These are phyloP conservation scores for Poecilus cupreus DNA, from an alignment of 2,888 invertebrate genomes.

Conservation along the genomic window DNA sequence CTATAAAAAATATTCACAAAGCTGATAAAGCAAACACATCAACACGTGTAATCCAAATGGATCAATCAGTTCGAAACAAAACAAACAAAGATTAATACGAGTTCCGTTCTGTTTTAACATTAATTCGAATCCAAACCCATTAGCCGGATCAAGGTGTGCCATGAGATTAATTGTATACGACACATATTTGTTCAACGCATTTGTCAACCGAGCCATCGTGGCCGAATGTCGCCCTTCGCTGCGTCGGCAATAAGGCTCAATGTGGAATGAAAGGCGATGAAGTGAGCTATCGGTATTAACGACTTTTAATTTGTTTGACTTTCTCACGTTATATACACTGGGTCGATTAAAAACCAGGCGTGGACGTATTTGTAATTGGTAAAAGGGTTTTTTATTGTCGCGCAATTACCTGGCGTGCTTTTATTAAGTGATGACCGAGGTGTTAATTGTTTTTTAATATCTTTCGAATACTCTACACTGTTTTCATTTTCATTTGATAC, in stretches of 20 bases:
- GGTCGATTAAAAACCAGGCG: slow-evolving; percentile 56
- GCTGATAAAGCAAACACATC: slow-evolving; percentile 31
- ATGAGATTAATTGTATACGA: slow-evolving; percentile 62
- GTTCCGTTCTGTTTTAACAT: slow-evolving; percentile 61
- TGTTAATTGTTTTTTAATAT: slow-evolving; percentile 56
- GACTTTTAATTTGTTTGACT: slow-evolving; percentile 58
- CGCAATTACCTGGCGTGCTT: slow-evolving; percentile 29
- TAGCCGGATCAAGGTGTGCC: slow-evolving; percentile 64
- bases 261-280: not conserved
- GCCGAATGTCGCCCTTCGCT: not conserved
- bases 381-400: slow-evolving; percentile 54
- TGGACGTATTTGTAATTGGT: slow-evolving; percentile 54
- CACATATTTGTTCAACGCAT: slow-evolving; percentile 60
- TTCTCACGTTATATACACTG: slow-evolving; percentile 48
- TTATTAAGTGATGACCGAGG: slow-evolving; percentile 50
- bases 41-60: slow-evolving; percentile 34
- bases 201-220: slow-evolving; percentile 38
- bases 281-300: slow-evolving; percentile 50
- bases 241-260: not conserved
- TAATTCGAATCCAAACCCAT: slow-evolving; percentile 65
- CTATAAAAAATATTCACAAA: slow-evolving; percentile 19
- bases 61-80: slow-evolving; percentile 48
- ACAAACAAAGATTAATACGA: slow-evolving; percentile 56
- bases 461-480: not conserved
- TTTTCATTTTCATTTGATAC: not conserved